Conservation (phyloP, 1,140 invertebrate genomes). For the Hypsibius dujardini region DNA sequence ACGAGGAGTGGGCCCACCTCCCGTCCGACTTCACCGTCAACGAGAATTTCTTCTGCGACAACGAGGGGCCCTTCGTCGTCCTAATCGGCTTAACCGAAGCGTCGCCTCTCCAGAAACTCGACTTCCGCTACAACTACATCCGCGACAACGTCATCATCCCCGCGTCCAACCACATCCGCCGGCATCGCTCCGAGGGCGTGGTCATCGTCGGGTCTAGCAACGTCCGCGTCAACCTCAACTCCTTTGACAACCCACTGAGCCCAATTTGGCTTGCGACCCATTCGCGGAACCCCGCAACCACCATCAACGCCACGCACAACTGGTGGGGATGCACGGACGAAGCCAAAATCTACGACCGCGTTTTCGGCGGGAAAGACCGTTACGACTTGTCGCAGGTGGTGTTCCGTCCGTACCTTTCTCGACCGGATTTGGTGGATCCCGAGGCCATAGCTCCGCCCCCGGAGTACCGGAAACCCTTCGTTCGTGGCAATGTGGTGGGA, state of each 20-base stretch:
- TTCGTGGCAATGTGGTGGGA: slow-evolving; percentile 1
- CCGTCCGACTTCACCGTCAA: slow-evolving; percentile 9
- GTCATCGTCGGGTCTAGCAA: slow-evolving; percentile 70
- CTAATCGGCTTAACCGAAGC: slow-evolving; percentile 31
- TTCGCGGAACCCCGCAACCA: slow-evolving; percentile 72
- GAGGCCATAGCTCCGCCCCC: slow-evolving; percentile 37
- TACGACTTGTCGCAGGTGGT: slow-evolving; percentile 72
- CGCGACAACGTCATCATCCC: slow-evolving; percentile 46
- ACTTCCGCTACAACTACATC: slow-evolving; percentile 74
- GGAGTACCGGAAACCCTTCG: not conserved
- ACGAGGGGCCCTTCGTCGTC: slow-evolving; percentile 29
- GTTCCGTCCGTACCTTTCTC: slow-evolving; percentile 65
- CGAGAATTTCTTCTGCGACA: slow-evolving; percentile 21
- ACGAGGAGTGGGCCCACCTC: slow-evolving; percentile 28
- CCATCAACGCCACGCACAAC: slow-evolving; percentile 81
- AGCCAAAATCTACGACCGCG: slow-evolving; percentile 46
- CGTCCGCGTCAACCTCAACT: slow-evolving; percentile 70
- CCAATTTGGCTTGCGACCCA: slow-evolving; percentile 86
- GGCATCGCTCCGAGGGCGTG: slow-evolving; percentile 69
- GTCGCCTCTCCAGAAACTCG: slow-evolving; percentile 34
- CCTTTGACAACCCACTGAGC: slow-evolving; percentile 72
- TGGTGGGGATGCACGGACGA: slow-evolving; percentile 66
- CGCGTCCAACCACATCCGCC: slow-evolving; percentile 39
- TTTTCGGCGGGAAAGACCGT: slow-evolving; percentile 74
- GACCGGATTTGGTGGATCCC: slow-evolving; percentile 51